Conservation (phyloP, 1,140 invertebrate species). For the Hyles vespertilio region DNA sequence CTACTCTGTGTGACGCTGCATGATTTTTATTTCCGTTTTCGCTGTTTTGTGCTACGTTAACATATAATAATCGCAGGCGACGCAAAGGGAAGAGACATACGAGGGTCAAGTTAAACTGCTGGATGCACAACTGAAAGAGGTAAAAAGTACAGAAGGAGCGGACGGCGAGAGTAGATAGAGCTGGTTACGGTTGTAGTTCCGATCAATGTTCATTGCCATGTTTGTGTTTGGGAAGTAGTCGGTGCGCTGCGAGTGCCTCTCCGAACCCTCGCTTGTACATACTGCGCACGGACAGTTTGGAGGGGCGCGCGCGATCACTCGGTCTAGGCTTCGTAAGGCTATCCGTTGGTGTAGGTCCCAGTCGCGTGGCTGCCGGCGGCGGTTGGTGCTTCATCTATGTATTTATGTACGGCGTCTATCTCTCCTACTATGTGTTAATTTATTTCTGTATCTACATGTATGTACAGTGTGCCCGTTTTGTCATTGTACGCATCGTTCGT, state of each 20-base stretch:
- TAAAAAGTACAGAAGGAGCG: conserved; percentile 72
- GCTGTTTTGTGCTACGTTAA: conserved; percentile 65
- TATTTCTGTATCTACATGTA: conserved; percentile 53
- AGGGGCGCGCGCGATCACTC: background rate
- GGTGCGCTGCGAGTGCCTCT: conserved; percentile 23
- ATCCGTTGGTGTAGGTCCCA: conserved; percentile 52
- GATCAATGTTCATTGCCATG: conserved; percentile 53
- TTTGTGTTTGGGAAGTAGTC: conserved; percentile 32
- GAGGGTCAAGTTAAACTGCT: conserved; percentile 95
- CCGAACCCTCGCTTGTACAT: no score
- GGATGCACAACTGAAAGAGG: conserved; percentile 95
- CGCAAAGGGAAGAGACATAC: conserved; percentile 97
- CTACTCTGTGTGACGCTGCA: conserved; percentile 48
- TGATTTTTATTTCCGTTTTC: conserved; percentile 54
- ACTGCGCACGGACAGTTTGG: no score
- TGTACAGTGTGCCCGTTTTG: conserved; percentile 53
- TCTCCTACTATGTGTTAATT: conserved; percentile 51
- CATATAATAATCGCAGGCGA: conserved; percentile 83
- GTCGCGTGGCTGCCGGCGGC: conserved; percentile 54
- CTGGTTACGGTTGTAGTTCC: conserved; percentile 60
- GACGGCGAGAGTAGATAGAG: conserved; percentile 47
- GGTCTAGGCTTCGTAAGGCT: conserved; percentile 31
- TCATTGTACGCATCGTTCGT: conserved; percentile 50
- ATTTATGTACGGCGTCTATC: conserved; percentile 45
- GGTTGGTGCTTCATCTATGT: conserved; percentile 74